A percentile compares a stretch with the other conserved stretches of the same genome.
Evolutionary conservation across 2,113 vertebrate genomes (phyloP).

Genomic region (Machaerirhynchus nigripectus): DNA sequence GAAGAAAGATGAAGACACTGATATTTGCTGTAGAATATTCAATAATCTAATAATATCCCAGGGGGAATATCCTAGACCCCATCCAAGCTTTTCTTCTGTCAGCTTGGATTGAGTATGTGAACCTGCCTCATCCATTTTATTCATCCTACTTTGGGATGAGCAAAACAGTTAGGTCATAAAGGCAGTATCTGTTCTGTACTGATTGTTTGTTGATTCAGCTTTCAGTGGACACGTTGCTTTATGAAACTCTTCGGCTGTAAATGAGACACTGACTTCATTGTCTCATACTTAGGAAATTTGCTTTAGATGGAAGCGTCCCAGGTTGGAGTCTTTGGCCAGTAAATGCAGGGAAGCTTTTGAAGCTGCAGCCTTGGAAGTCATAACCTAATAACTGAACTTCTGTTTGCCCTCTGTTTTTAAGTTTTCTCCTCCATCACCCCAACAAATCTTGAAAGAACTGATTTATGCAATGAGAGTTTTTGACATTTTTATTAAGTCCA

Average conservation of each 20-base stretch:
- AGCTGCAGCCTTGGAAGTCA: not conserved
- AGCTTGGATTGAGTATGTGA: not conserved
- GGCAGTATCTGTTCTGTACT: not conserved
- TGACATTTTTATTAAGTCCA: slow-evolving; percentile 20
- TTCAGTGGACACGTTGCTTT: not conserved
- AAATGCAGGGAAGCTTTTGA: not conserved
- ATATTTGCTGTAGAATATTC: not conserved
- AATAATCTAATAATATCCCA: not conserved
- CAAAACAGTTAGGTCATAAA: not conserved
- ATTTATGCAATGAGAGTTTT: not conserved
- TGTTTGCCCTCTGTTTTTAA: not conserved
- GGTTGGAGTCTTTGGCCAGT: not conserved
- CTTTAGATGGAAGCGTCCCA: not conserved
- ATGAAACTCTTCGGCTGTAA: not conserved
- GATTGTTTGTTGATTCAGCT: slow-evolving; percentile 13
- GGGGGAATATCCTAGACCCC: not conserved
- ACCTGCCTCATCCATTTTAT: not conserved
- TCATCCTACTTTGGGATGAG: not conserved
- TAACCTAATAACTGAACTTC: not conserved
- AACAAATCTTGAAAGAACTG: not conserved
- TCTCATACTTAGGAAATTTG: not conserved
- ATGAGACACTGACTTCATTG: slow-evolving; percentile 15
- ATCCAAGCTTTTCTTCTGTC: not conserved
- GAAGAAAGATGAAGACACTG: not conserved
- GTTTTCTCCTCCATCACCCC: not conserved